These are phyloP conservation scores for Crocodylus rhombifer DNA, from an alignment of 2,797 vertebrate genomes.

Conservation along the genomic window DNA sequence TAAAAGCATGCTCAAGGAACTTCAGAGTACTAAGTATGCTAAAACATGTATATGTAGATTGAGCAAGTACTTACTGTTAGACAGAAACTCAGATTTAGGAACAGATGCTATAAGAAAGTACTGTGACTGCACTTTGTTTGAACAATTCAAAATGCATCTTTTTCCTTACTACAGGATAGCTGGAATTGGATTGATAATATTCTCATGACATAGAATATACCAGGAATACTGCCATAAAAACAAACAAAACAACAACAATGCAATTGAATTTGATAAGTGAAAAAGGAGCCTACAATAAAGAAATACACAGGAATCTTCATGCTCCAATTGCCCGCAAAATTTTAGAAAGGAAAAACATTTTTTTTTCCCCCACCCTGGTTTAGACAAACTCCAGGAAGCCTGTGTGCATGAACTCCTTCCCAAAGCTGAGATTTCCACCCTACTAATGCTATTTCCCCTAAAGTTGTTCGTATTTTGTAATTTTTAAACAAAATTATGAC, in stretches of 20 bases:
- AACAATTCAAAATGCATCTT: not conserved
- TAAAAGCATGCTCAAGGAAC: not conserved
- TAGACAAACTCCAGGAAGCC: not conserved
- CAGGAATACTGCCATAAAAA: not conserved
- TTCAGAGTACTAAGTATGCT: not conserved
- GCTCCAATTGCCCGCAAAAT: too few relatives aligned
- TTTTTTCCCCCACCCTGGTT: not conserved
- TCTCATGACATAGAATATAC: not conserved
- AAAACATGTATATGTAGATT: not conserved
- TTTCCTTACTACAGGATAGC: not conserved
- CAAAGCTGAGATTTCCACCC: not conserved
- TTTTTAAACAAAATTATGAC: not conserved
- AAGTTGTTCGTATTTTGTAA: not conserved
- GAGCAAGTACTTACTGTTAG: not conserved
- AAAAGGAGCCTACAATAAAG: not conserved
- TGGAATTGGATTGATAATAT: not conserved
- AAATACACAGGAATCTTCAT: not conserved
- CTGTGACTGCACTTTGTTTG: not conserved
- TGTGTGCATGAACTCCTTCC: not conserved
- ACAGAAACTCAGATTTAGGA: not conserved
- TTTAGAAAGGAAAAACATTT: not conserved
- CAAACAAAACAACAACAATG: too few relatives aligned
- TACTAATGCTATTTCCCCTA: not conserved
- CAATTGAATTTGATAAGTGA: not conserved
- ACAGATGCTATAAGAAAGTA: not conserved